Conservation (phyloP, 2,888 invertebrate genomes). For the Heteromyza rotundicornis region DNA sequence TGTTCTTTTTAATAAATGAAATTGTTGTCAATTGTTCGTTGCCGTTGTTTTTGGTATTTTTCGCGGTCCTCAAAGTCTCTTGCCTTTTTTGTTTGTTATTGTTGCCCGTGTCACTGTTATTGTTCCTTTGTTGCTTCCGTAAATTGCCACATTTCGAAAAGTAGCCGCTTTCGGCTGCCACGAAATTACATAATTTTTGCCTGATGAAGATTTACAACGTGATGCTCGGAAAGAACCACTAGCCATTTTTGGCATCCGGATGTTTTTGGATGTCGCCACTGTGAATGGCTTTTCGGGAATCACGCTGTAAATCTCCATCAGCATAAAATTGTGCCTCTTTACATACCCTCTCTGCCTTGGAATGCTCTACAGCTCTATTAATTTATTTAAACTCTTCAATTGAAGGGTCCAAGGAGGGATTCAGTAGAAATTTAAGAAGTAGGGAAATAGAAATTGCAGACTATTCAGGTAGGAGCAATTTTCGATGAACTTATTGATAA, state of each 20-base stretch:
- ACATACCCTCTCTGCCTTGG: too few relatives aligned
- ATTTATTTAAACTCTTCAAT: too few relatives aligned
- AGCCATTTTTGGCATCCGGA: too few relatives aligned
- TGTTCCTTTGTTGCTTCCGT: constrained; percentile 51
- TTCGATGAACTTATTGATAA: too few relatives aligned
- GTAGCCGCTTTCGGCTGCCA: constrained; percentile 21
- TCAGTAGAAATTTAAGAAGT: too few relatives aligned
- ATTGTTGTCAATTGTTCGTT: constrained; percentile 38
- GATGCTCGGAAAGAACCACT: constrained; percentile 18
- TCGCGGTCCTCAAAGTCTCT: not conserved
- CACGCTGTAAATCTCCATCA: too few relatives aligned
- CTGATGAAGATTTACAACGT: constrained; percentile 55
- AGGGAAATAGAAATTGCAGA: not conserved
- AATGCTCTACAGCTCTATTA: too few relatives aligned
- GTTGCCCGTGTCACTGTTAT: constrained; percentile 27
- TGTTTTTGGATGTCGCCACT: too few relatives aligned
- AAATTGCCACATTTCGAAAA: constrained; percentile 40
- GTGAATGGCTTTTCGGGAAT: too few relatives aligned
- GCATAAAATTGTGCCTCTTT: too few relatives aligned
- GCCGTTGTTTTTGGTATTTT: constrained; percentile 27
- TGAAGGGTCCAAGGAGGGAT: too few relatives aligned
- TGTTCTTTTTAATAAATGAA: constrained; percentile 51
- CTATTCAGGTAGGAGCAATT: too few relatives aligned
- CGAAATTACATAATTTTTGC: constrained; percentile 19
- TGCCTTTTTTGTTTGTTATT: not conserved